Percentiles rank a stretch among this genome's conserved stretches.
These are phyloP conservation scores for Orientallactaga bullata DNA, from an alignment of 2,113 vertebrate genomes.

Conservation along the genomic window DNA sequence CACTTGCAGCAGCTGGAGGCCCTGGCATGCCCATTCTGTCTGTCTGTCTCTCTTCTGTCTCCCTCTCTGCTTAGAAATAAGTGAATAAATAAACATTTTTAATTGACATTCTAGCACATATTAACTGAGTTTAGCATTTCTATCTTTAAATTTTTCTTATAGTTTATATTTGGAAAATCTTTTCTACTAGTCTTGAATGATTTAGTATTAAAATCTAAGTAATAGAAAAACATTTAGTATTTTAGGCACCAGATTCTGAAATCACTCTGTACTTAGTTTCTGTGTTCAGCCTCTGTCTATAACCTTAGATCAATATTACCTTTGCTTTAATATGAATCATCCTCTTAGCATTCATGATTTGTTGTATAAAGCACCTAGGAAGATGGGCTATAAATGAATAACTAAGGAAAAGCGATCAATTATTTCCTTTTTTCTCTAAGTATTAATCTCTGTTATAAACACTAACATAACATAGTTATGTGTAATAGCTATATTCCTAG, in stretches of 20 bases:
- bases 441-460: conserved; percentile 14
- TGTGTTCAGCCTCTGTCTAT: background rate
- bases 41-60: too few species aligned
- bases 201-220: conserved; percentile 23
- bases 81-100: background rate
- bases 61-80: too few species aligned
- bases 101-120: conserved; percentile 24
- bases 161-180: conserved; percentile 19
- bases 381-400: conserved; percentile 11
- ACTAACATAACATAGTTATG: background rate
- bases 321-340: conserved; percentile 20
- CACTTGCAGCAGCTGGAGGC: too few species aligned
- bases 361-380: background rate
- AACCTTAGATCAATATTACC: background rate
- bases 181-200: background rate
- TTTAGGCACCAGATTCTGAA: background rate
- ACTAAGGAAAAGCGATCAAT: background rate
- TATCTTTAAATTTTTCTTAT: conserved; percentile 12
- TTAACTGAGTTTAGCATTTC: background rate
- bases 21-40: too few species aligned
- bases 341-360: conserved; percentile 27
- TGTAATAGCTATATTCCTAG: background rate
- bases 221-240: background rate
- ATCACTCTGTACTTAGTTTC: background rate
- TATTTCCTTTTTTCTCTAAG: conserved; percentile 5